Base-by-base conservation (phyloP, 2,797 vertebrate genomes). In the Fistularia tabacaria region DNA sequence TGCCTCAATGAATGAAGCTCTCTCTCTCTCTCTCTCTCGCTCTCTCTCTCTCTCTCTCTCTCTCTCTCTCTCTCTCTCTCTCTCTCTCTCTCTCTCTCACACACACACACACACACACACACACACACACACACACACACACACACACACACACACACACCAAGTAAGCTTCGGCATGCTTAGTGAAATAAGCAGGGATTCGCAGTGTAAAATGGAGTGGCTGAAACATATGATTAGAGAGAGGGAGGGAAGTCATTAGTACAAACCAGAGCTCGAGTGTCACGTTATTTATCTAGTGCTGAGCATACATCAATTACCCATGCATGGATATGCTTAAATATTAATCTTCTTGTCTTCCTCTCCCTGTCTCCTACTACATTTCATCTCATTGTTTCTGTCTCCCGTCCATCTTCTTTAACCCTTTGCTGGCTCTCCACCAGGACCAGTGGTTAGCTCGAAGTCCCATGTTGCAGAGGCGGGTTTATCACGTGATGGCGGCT, bases 401-500 rank as follows among this genome's bases (percentile, higher is more conserved):
- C 39, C 50, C 76, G 88, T 47, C 13, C 59, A 51, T 71, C 64
- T 75, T 54, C 49, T 54, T 54, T n/a, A 48, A 46, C 46, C 41
- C 57, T 0, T 57, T 57, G 52, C 43, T 51, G 36, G 6, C 36
- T 39, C 57, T 10, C 46, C 42, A 0, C 49, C 83, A 99, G 96
- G 94, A 99, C 64, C 93, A 95, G 85, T 99, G 97, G 96, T 58
- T 95, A 40, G 89, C 92, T 51, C 95, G 93, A 5, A 95, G 94
- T 77, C 93, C 95, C 5, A 98, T 98, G 96, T 76, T 95, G 51
- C 96, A 99, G 90, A 92, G 96, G 77, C 90, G 97, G 15, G 96
- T 98, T 49, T 99, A 98, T 75, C 96, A 98, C 55, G 95, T 96
- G 61, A 99, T 99, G 95, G 96, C 94, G 1, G 93, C 94, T 0